These are phyloP conservation scores for Poicephalus gulielmi DNA, from an alignment of 2,113 vertebrate species.

Conservation along the genomic window DNA sequence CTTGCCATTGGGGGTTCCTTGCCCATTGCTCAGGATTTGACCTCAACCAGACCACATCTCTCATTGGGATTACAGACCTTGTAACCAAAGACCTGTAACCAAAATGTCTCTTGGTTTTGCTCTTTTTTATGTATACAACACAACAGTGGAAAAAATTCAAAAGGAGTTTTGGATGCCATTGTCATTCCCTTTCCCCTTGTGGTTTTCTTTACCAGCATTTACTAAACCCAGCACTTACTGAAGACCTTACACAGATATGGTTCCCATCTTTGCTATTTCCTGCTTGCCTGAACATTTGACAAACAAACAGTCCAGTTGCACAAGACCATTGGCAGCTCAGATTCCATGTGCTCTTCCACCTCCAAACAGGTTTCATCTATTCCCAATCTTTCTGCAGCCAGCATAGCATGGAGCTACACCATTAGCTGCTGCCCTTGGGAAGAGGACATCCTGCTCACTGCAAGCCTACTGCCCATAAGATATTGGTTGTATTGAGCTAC, in stretches of 20 bases:
- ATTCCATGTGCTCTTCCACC: background rate
- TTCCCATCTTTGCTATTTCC: background rate
- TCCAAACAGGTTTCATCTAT: background rate
- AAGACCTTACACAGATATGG: background rate
- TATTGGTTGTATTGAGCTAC: background rate
- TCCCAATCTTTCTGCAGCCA: background rate
- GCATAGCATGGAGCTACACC: background rate
- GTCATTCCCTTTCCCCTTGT: background rate
- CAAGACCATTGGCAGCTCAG: background rate
- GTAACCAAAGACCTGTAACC: background rate
- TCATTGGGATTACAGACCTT: rapidly evolving
- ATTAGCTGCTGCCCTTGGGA: background rate
- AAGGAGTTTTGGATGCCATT: background rate
- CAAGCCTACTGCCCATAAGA: background rate
- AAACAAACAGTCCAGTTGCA: background rate
- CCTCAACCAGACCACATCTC: background rate
- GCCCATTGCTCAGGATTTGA: background rate
- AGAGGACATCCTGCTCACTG: slow-evolving; percentile 9
- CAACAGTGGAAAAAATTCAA: background rate
- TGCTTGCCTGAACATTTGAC: background rate
- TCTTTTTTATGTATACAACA: background rate
- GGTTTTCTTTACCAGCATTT: background rate
- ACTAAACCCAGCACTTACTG: background rate
- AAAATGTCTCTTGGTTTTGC: background rate
- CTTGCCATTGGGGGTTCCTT: background rate